Conservation (phyloP, 2,797 vertebrate genomes). For the Numenius phaeopus region DNA sequence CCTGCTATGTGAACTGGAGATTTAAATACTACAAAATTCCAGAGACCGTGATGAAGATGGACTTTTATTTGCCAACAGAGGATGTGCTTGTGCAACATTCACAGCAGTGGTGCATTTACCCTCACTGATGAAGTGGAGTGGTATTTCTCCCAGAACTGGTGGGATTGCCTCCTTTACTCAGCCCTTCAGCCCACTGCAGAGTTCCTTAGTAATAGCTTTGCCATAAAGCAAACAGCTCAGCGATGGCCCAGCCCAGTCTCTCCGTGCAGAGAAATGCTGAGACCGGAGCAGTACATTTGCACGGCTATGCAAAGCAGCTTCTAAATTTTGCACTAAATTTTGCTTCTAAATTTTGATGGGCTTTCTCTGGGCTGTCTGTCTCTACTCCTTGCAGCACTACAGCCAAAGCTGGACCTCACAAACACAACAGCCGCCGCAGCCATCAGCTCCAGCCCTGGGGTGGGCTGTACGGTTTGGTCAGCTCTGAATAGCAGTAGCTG, state of each 20-base stretch:
- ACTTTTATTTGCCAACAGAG: neutral
- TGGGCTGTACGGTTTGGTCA: neutral
- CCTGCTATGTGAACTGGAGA: neutral
- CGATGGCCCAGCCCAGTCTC: neutral
- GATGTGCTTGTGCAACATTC: neutral
- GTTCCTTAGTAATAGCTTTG: neutral
- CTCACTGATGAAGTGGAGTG: neutral
- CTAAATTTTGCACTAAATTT: neutral
- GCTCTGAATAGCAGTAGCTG: neutral
- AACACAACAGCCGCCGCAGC: neutral
- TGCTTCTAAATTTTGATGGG: neutral
- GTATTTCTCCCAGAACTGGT: neutral
- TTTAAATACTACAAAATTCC: constrained; percentile 35
- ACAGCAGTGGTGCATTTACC: neutral
- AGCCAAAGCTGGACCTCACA: neutral
- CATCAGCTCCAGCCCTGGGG: neutral
- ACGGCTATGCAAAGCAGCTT: neutral
- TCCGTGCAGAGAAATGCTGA: neutral
- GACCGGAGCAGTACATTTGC: neutral
- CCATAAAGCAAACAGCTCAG: neutral
- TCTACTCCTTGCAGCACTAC: neutral
- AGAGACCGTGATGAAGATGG: neutral
- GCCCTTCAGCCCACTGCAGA: neutral
- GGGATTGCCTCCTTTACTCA: neutral
- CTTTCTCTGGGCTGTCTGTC: neutral